Evolutionary conservation across 2,888 invertebrate genomes (phyloP).

Genomic region (Mermis nigrescens): DNA sequence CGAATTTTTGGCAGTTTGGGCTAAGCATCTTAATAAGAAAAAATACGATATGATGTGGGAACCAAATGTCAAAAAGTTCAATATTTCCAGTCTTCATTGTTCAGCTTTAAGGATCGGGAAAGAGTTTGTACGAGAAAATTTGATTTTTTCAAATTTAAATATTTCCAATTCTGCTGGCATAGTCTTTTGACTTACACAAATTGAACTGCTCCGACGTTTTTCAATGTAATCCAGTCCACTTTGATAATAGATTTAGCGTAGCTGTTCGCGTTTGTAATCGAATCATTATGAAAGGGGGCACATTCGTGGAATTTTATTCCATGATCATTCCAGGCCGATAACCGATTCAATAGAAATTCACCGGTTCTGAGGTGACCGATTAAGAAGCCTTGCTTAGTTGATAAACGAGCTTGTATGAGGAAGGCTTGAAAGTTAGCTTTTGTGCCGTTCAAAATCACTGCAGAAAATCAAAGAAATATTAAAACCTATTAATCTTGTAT

Average conservation of each 20-base stretch:
- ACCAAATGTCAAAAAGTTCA: no score
- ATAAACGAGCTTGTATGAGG: slow-evolving; percentile 10
- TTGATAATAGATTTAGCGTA: slow-evolving; percentile 3
- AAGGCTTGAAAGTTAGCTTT: no score
- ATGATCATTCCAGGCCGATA: not conserved
- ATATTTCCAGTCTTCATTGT: no score
- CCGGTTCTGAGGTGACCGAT: slow-evolving; percentile 12
- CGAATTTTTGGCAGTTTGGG: no score
- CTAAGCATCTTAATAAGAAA: no score
- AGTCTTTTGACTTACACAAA: slow-evolving; percentile 8
- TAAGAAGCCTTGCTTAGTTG: slow-evolving; percentile 9
- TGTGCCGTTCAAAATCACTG: no score
- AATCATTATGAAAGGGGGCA: slow-evolving; percentile 4
- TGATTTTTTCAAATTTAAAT: no score
- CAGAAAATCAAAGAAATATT: no score
- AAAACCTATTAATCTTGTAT: no score
- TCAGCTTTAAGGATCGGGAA: no score
- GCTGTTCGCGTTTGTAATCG: slow-evolving; percentile 6
- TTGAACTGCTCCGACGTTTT: slow-evolving; percentile 9
- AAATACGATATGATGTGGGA: no score
- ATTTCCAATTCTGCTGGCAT: not conserved
- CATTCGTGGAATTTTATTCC: slow-evolving; percentile 4
- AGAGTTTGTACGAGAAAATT: no score
- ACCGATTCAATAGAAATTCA: not conserved
- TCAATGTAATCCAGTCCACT: not conserved